Conservation (phyloP, 1,140 invertebrate genomes). For the Sarcophaga bullata region DNA sequence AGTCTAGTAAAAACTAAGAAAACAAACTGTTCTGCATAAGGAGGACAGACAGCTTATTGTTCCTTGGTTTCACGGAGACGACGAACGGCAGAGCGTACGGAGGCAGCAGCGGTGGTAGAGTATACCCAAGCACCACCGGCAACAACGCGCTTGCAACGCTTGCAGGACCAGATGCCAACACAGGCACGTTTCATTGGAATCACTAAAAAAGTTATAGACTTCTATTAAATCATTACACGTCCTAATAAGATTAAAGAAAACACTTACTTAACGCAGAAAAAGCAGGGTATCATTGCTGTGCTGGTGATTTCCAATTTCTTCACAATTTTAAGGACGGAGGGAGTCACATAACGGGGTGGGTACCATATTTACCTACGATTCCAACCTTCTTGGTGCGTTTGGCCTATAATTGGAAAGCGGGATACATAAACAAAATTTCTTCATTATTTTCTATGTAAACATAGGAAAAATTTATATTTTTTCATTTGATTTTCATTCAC, state of each 20-base stretch:
- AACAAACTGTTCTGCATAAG: background rate
- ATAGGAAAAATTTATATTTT: background rate
- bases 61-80: conserved; percentile 92
- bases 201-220: conserved; percentile 86
- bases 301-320: conserved; percentile 99
- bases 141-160: conserved; percentile 93
- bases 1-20: conserved; percentile 31
- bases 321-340: conserved; percentile 99
- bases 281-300: conserved; percentile 99
- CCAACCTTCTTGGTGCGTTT: conserved; percentile 99
- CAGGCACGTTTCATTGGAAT: conserved; percentile 97
- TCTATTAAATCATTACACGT: background rate
- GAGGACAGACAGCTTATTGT: conserved; percentile 55
- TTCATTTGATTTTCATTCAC: background rate
- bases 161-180: conserved; percentile 99
- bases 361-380: conserved; percentile 99
- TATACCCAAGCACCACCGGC: conserved; percentile 97
- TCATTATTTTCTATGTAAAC: background rate
- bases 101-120: conserved; percentile 94
- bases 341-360: conserved; percentile 98
- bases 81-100: conserved; percentile 93
- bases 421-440: conserved; percentile 14
- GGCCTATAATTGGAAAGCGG: conserved; percentile 75
- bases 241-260: background rate
- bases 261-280: conserved; percentile 97